These are phyloP conservation scores for Keiferia lycopersicella DNA, from an alignment of 2,888 invertebrate genomes.

Conservation along the genomic window DNA sequence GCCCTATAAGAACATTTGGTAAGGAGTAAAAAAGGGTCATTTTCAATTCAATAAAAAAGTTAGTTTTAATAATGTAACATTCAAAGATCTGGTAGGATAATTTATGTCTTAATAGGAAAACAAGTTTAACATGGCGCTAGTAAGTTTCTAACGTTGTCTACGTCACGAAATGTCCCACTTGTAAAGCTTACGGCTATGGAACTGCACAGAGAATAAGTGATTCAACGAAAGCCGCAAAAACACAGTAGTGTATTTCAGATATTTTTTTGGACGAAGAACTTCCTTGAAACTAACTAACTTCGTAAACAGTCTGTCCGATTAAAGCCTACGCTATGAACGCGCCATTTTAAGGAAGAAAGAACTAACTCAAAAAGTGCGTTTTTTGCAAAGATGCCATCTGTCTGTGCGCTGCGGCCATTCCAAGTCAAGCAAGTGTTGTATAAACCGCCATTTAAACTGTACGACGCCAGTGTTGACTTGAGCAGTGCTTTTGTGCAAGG, in stretches of 20 bases:
- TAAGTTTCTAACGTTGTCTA: slow-evolving; percentile 1
- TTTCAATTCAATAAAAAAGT: too few species aligned
- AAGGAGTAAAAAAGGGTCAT: neutral
- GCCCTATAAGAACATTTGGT: neutral
- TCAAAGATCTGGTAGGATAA: neutral
- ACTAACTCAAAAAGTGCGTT: too few species aligned
- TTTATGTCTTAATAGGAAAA: neutral
- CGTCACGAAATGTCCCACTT: neutral
- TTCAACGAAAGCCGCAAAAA: neutral
- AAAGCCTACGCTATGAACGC: too few species aligned
- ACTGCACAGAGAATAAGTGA: neutral
- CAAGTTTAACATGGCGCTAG: neutral
- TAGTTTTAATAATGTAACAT: too few species aligned
- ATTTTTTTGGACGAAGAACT: too few species aligned
- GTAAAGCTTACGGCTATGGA: neutral
- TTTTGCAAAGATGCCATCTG: too few species aligned
- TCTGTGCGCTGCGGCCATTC: neutral
- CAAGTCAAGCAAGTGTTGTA: neutral
- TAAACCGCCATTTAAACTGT: neutral
- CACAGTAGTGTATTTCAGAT: too few species aligned
- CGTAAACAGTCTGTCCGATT: too few species aligned
- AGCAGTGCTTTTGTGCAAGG: neutral
- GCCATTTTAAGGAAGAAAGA: too few species aligned
- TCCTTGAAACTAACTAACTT: too few species aligned
- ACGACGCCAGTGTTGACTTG: neutral